Base-by-base conservation (phyloP, 2,797 vertebrate species). In the Mastacembelus armatus region DNA sequence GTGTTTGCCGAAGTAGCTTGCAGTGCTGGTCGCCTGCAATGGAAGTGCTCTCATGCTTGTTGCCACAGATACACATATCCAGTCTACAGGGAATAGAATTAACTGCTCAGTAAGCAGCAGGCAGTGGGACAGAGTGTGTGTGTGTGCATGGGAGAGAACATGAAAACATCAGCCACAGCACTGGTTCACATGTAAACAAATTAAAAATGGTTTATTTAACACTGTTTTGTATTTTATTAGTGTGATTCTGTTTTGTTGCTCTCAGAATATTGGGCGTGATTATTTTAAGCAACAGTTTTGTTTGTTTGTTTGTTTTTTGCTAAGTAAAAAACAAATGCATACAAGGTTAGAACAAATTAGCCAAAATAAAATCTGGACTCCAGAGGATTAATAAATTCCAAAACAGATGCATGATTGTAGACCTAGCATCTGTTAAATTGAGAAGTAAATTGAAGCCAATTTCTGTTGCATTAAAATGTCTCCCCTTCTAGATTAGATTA, bases 11-110 rank as follows among this genome's bases (percentile, higher is more conserved):
- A 68, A 71, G 52, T 11, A 54, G 33, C 66, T 7, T 10, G 14
- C 64, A 36, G 44, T 0, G 21, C 35, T 51, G 22, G 69, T 35
- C 4, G 36, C 45, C 47, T 6, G 10, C 59, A 54, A 18, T 10
- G 27, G 50, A 43, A 10, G 50, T 4, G 0, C 52, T 44, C 61
- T 60, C 22, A 5, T 35, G 35, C 48, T 66, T 5, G 67, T 66
- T 74, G 50, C 75, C 77, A 79, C 45, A 65, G 72, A 74, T 44
- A 74, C 59, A 69, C 38, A 66, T 5, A 57, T 48, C 10, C 22
- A 18, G 19, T 40, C 48, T 12, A 61, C 9, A 27, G 73, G 54
- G 44, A 73, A 60, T 42, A 69, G 44, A 66, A 66, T 57, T 48
- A 71, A 60, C 18, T 36, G 10, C 54, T 66, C 49, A 18, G 63